These are phyloP conservation scores for Mionectes olivaceus DNA, from an alignment of 2,797 vertebrate species.

Conservation along the genomic window DNA sequence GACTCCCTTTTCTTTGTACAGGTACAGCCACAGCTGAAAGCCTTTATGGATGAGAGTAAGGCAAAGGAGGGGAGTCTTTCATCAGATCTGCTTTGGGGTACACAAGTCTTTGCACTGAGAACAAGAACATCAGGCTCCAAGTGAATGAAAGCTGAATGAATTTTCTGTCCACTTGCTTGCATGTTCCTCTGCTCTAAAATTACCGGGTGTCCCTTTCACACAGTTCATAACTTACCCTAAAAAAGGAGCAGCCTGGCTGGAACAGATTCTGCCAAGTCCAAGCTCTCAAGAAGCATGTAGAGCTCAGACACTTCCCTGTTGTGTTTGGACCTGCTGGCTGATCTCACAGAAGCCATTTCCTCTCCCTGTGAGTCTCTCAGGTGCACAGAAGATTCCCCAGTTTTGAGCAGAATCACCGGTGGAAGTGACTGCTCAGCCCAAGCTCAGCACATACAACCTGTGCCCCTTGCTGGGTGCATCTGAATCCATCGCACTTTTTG, in stretches of 20 bases:
- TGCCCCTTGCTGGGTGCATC: neutral
- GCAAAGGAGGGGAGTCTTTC: neutral
- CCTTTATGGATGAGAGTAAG: neutral
- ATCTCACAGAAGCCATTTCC: neutral
- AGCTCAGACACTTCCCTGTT: neutral
- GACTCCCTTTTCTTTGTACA: neutral
- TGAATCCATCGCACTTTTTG: neutral
- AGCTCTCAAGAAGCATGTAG: neutral
- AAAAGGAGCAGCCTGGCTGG: neutral
- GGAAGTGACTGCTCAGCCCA: neutral
- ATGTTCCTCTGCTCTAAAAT: neutral
- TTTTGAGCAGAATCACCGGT: neutral
- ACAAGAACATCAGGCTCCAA: neutral
- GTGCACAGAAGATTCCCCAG: neutral
- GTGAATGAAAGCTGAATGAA: neutral
- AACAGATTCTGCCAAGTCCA: neutral
- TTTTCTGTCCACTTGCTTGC: neutral
- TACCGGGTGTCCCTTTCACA: neutral
- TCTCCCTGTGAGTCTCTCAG: neutral
- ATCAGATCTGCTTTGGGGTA: neutral
- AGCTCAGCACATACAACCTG: rapidly evolving
- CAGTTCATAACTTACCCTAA: neutral
- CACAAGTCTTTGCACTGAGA: neutral
- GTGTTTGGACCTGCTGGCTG: neutral
- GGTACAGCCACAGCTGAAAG: neutral